Evolutionary conservation across 2,113 vertebrate genomes (phyloP), one percentile per base, ranked within the genome.

Genomic region (Microtus ochrogaster): DNA sequence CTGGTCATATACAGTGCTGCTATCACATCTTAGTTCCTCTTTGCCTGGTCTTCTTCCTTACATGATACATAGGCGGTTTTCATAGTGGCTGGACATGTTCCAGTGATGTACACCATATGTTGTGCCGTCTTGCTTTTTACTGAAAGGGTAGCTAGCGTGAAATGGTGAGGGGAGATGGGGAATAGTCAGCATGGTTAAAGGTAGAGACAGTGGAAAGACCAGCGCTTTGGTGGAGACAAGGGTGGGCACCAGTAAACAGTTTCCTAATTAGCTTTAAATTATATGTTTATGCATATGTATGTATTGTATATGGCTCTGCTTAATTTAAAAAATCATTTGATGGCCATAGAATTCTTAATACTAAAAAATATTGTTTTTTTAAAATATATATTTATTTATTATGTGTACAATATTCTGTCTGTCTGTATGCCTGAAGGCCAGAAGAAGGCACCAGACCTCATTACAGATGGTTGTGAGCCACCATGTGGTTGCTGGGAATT

Each of bases 191-290:
- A 1, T 24, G 52, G 78, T 36, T 55, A 33, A 63, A 83, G 21
- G 16, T 6, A 52, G 74, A 78, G 79, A 79, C 22, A 52, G 30
- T 66, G 65, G 74, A 47, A 52, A 61, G 17, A 4, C 73, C 52
- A 55, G 74, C 36, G 72, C 89, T 96, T 86, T 83, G 74, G 49
- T 55, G 79, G 68, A 90, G 81, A 76, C 33, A 88, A 6, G 3
- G 8, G 77, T 63, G n/a, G 55, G 55, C 24, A 87, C 33, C 77
- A 93, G 36, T 68, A 49, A 87, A 9, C 39, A 41, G 70, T 93
- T 94, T 95, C 36, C 39, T 94, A 77, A 92, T 73, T 44, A 76
- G 16, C 91, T 88, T 92, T 68, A 52, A 83, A 24, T 66, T 84
- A 10, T 30, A 5, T 28, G 26, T 84, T 7, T 84, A 26, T 65